A percentile compares a stretch with the other conserved stretches of the same genome.
Evolutionary conservation across 1,140 invertebrate species (phyloP).

Genomic region (Pogonognathellus flavescens): DNA sequence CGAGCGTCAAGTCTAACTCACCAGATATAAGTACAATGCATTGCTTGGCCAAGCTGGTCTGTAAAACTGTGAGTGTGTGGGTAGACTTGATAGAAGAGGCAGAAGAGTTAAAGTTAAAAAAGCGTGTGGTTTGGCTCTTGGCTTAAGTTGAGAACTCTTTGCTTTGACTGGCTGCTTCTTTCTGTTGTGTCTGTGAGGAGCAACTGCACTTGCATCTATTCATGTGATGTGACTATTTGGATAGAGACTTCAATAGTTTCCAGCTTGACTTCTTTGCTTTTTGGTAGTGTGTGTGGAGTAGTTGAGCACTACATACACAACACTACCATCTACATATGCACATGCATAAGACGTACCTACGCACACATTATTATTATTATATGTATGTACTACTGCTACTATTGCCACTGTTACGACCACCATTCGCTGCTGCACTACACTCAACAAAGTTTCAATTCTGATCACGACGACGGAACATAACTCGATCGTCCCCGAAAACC

Average conservation of each 20-base stretch:
- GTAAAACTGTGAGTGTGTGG: background rate
- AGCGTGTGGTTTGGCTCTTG: background rate
- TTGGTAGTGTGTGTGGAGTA: background rate
- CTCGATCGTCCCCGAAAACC: constrained; percentile 48
- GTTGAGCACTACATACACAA: background rate
- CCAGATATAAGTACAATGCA: background rate
- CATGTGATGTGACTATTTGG: too few species aligned
- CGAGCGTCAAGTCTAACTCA: background rate
- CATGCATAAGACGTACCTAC: background rate
- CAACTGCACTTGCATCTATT: too few species aligned
- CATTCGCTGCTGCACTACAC: constrained; percentile 5
- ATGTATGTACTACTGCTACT: too few species aligned
- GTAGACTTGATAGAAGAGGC: background rate
- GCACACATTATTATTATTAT: background rate
- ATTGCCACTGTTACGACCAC: background rate
- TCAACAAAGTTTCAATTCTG: constrained; percentile 51
- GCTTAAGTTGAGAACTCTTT: background rate
- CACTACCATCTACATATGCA: background rate
- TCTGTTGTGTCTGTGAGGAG: too few species aligned
- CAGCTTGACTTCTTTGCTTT: too few species aligned
- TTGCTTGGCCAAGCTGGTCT: background rate
- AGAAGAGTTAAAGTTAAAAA: background rate
- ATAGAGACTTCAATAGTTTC: too few species aligned
- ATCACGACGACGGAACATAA: constrained; percentile 48
- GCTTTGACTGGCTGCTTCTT: too few species aligned